Base-by-base conservation (phyloP, 2,113 vertebrate genomes). In the Rhombomys opimus region DNA sequence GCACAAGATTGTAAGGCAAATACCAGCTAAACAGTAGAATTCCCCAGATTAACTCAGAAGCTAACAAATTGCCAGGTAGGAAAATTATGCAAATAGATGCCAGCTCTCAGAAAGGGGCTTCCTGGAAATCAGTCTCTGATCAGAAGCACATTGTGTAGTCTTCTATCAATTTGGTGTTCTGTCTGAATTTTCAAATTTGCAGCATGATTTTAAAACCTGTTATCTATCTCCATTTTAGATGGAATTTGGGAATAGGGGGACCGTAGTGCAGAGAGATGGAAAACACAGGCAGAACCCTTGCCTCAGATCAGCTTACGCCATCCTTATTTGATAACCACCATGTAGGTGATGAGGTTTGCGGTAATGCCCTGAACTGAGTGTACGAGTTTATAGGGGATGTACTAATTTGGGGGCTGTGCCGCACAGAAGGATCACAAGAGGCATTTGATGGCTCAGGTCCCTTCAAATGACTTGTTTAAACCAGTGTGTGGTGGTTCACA, bases 21-120 rank as follows among this genome's bases (percentile, higher is more conserved):
- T 90, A 52, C 65, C 91, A 91, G 89, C 94, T 95, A 95, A 91
- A 95, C 95, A 93, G 82, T 30, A 35, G 90, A 96, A 63, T 80
- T 94, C 89, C 46, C 50, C 54, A 94, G 54, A 20, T 87, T 90
- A 38, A 22, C 76, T 89, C 95, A 54, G 17, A 35, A 52, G 38
- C 82, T 67, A 72, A 54, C 32, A 68, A 32, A 11, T 63, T 38
- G 46, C 35, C 54, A 46, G 10, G 7, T 23, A 35, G 63, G 41
- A 54, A 84, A 76, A 18, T 27, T 50, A 12, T 73, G 23, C 30
- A 2, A n/a, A 30, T 7, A 46, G 68, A 9, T 7, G 30, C 5
- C n/a, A 38, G 15, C 38, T 68, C 35, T 81, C 88, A 63, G 76
- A 94, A 80, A 5, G 50, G 14, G 4, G 35, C 95, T 72, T 85